These are phyloP conservation scores for Plecturocebus donacophilus DNA, from an alignment of 2,113 vertebrate genomes.

Conservation along the genomic window DNA sequence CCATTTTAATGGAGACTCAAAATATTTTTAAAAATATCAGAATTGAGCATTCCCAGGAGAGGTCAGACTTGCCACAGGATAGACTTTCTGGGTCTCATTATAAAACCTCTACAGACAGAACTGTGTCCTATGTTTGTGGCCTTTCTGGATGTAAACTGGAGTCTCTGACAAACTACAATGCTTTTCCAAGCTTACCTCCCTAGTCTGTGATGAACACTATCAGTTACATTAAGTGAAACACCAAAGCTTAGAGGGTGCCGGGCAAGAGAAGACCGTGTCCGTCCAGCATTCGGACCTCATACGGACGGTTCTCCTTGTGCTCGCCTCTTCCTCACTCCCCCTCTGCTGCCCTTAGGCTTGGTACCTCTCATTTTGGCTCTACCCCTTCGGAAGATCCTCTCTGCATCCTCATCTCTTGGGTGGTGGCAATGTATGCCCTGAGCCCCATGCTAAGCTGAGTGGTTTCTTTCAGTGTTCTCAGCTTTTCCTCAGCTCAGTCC, in stretches of 20 bases:
- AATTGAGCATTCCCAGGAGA: not conserved
- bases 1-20: slow-evolving; percentile 64
- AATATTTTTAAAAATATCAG: not conserved
- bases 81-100: not conserved
- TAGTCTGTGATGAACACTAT: too few species aligned
- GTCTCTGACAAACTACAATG: not conserved
- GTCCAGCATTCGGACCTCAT: not conserved
- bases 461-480: not conserved
- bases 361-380: not conserved
- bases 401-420: not conserved
- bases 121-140: fast-evolving
- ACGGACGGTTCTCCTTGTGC: not conserved
- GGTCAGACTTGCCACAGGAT: not conserved
- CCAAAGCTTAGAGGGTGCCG: not conserved
- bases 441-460: not conserved
- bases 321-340: not conserved
- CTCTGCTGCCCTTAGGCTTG: not conserved
- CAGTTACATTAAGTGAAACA: not conserved
- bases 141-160: not conserved
- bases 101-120: not conserved
- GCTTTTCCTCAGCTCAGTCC: slow-evolving; percentile 73
- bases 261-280: not conserved
- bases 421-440: not conserved
- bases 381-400: not conserved
- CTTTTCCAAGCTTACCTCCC: not conserved